Percentiles rank a stretch among this genome's conserved stretches.
Evolutionary conservation across 2,113 vertebrate genomes (phyloP).

Genomic region (Petrocephalus microphthalmus): DNA sequence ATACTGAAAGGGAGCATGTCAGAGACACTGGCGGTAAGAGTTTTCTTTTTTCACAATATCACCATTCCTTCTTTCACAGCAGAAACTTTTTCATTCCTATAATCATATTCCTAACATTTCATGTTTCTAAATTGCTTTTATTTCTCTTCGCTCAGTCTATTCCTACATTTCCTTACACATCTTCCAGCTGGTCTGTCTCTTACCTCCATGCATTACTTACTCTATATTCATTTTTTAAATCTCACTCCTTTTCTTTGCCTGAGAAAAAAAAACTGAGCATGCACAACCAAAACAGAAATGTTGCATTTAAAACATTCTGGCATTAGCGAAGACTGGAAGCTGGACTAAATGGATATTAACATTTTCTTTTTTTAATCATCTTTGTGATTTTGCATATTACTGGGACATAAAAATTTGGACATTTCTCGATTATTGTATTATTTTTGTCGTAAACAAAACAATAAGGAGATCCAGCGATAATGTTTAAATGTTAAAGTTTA

Average conservation of each 20-base stretch:
- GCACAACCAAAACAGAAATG: constrained; percentile 52
- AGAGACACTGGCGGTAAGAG: constrained; percentile 42
- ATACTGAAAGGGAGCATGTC: constrained; percentile 37
- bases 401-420: constrained; percentile 45
- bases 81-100: background rate
- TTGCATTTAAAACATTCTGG: constrained; percentile 44
- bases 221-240: constrained; percentile 16
- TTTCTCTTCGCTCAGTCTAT: background rate
- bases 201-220: constrained; percentile 7
- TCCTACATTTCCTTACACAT: background rate
- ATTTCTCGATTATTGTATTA: constrained; percentile 54
- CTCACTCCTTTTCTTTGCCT: constrained; percentile 42
- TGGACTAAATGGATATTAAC: constrained; percentile 33
- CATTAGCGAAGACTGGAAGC: constrained; percentile 44
- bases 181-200: background rate
- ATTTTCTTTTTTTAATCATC: constrained; percentile 46
- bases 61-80: constrained; percentile 52
- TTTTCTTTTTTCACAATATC: constrained; percentile 24
- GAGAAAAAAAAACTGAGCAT: constrained; percentile 55
- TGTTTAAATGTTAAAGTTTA: constrained; percentile 13
- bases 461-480: constrained; percentile 47
- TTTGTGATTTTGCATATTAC: constrained; percentile 45
- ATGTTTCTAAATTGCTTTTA: background rate
- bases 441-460: constrained; percentile 50
- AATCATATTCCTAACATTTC: background rate